phyloP scores from a whole-genome alignment of 2,113 vertebrate genomes.

The Asarcornis scutulata region DNA sequence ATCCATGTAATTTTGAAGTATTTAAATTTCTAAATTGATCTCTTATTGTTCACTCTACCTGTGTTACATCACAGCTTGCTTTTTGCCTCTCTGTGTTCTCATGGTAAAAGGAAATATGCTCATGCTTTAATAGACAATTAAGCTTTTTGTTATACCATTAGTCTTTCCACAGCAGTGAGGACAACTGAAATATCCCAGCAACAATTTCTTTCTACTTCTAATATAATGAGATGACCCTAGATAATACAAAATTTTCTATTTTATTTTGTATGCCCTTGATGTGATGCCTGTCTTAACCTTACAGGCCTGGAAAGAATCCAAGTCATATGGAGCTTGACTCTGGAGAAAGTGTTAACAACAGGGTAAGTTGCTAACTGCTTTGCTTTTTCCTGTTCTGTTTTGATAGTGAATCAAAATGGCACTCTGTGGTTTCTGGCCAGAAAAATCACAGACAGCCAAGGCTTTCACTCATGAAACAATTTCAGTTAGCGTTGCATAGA shows the following conservation, averaged over 20 bases:
- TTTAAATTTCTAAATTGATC: slow-evolving; percentile 1
- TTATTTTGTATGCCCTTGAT: slow-evolving; percentile 3
- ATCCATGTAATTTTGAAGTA: slow-evolving; percentile 4
- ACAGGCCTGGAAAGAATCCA: neutral
- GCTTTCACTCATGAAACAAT: neutral
- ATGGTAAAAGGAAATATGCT: neutral
- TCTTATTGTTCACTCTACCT: neutral
- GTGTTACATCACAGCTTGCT: neutral
- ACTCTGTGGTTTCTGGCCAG: neutral
- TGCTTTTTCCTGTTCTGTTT: neutral
- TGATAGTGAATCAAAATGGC: neutral
- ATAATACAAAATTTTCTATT: slow-evolving; percentile 20
- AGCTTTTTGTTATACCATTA: neutral
- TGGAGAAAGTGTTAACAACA: neutral
- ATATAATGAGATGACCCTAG: neutral
- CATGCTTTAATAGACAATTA: slow-evolving; percentile 1
- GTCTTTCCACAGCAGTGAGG: neutral
- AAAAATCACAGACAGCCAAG: neutral
- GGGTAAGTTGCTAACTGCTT: neutral
- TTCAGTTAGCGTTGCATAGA: neutral
- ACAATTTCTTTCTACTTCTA: neutral
- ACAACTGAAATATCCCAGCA: neutral
- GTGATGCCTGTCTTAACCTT: slow-evolving; percentile 10
- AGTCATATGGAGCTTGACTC: neutral
- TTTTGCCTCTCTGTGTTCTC: neutral